phyloP scores from a whole-genome alignment of 2,888 invertebrate genomes.

The Dermolepida albohirtum region DNA sequence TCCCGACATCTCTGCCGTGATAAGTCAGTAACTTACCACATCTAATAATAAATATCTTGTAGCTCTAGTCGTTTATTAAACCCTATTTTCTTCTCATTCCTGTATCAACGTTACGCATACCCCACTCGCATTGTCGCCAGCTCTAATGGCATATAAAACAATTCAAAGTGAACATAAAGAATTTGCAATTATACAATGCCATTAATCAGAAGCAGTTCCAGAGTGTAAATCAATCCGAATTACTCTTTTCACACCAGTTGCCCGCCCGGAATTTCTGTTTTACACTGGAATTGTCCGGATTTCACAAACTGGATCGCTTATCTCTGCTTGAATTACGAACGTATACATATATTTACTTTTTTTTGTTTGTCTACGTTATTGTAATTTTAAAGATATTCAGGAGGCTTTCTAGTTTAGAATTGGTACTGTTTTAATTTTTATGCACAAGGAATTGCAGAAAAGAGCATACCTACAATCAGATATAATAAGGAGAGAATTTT shows the following conservation, averaged over 20 bases:
- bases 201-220: constrained; percentile 63
- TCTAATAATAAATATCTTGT: no score
- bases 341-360: constrained; percentile 9
- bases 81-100: no score
- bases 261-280: constrained; percentile 58
- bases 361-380: neutral
- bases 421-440: no score
- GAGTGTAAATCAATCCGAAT: constrained; percentile 64
- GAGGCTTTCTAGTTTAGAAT: no score
- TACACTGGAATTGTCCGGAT: constrained; percentile 51
- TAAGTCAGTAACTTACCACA: no score
- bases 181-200: constrained; percentile 64
- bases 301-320: constrained; percentile 46
- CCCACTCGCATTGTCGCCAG: neutral
- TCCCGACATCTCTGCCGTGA: no score
- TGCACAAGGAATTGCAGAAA: no score
- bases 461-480: no score
- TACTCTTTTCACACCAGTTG: constrained; percentile 62
- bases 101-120: constrained; percentile 3
- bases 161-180: constrained; percentile 59
- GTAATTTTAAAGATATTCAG: no score
- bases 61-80: no score
- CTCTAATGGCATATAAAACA: constrained; percentile 40
- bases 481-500: no score
- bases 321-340: constrained; percentile 26